A percentile compares a stretch with the other conserved stretches of the same genome.
These are phyloP conservation scores for Scartelaos histophorus DNA, from an alignment of 2,113 vertebrate species.

Conservation along the genomic window DNA sequence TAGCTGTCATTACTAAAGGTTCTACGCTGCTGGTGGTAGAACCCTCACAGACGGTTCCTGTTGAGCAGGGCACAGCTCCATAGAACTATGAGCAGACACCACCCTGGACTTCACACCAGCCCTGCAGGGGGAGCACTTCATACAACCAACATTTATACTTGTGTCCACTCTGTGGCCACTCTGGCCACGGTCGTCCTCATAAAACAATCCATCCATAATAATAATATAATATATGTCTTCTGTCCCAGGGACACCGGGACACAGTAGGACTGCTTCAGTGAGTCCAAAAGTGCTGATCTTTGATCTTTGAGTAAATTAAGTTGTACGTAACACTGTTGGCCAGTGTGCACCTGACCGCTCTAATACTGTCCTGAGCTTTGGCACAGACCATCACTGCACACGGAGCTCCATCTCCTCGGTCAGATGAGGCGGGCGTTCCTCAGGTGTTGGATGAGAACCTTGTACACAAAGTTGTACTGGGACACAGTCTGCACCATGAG, in stretches of 20 bases:
- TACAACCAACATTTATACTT: neutral
- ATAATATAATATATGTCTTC: too few relatives aligned
- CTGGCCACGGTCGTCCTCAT: neutral
- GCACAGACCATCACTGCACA: neutral
- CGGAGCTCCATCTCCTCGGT: constrained; percentile 19
- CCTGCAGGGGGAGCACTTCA: neutral
- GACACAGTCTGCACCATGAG: constrained; percentile 95
- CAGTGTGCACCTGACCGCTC: constrained; percentile 32
- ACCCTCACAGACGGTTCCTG: too few relatives aligned
- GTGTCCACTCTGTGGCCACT: neutral
- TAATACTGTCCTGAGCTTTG: constrained; percentile 38
- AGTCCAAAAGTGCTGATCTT: constrained; percentile 74
- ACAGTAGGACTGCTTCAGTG: constrained; percentile 53
- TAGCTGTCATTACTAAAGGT: neutral
- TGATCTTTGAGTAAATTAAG: constrained; percentile 61
- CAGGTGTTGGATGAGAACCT: constrained; percentile 94
- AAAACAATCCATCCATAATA: neutral
- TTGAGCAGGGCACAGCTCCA: too few relatives aligned
- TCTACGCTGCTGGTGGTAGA: too few relatives aligned
- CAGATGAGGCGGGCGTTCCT: constrained; percentile 94
- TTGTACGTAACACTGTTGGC: constrained; percentile 75
- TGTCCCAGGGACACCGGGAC: too few relatives aligned
- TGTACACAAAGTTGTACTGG: constrained; percentile 95
- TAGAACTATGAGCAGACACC: too few relatives aligned
- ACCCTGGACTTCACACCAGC: neutral